Conservation (phyloP, 2,113 vertebrate species). For the Scopus umbretta region DNA sequence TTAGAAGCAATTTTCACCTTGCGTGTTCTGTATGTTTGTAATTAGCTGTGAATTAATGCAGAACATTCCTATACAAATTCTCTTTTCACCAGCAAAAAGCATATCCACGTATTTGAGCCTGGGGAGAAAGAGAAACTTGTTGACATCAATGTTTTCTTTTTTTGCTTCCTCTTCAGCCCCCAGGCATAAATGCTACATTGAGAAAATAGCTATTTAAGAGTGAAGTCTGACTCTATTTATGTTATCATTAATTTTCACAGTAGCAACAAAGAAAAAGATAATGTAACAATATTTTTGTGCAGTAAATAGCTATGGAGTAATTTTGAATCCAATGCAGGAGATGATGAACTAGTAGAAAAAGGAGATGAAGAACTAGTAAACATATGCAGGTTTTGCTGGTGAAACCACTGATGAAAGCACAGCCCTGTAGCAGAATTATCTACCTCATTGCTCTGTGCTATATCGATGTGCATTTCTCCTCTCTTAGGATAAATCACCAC, state of each 20-base stretch:
- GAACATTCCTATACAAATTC: not conserved
- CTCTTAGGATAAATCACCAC: not conserved
- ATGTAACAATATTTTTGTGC: not conserved
- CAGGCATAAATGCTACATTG: not conserved
- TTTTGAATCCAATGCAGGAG: not conserved
- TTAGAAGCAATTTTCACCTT: slow-evolving; percentile 21
- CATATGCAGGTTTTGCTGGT: not conserved
- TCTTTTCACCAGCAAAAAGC: not conserved
- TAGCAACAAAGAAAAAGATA: not conserved
- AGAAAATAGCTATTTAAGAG: not conserved
- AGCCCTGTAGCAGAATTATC: not conserved
- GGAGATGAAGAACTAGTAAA: not conserved
- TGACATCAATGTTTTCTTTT: not conserved
- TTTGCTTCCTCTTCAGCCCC: not conserved
- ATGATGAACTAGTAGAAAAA: not conserved
- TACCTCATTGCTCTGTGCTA: not conserved
- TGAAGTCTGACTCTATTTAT: not conserved
- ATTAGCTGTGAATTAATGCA: not conserved
- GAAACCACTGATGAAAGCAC: not conserved
- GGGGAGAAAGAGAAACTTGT: not conserved
- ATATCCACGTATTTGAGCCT: not conserved
- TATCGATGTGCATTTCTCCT: not conserved
- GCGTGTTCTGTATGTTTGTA: not conserved
- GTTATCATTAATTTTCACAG: not conserved
- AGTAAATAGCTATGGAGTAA: not conserved